Base-by-base conservation (phyloP, 2,888 invertebrate genomes). In the Tachystola acroxantha region DNA sequence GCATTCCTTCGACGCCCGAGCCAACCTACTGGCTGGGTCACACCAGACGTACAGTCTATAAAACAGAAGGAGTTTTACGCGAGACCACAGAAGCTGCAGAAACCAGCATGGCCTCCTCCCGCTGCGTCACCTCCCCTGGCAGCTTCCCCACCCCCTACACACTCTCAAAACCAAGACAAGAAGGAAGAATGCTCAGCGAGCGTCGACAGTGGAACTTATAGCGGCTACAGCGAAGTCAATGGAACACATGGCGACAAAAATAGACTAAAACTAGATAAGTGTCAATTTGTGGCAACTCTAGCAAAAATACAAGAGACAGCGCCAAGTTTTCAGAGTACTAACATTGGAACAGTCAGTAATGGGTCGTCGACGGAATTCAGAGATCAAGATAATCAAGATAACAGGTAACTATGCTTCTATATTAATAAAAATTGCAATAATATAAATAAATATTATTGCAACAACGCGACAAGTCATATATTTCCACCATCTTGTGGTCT, bases 1-100 rank as follows among this genome's bases (percentile, higher is more conserved):
- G 96, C 96, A 58, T 96, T 96, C 75, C 88, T 96, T 40, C 90
- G 92, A 65, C 89, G 93, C 50, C 93, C 94, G 57, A 91, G 88
- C 68, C 89, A 91, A 57, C 91, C 92, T 13, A 89, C 86, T 37
- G 90, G 89, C 37, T 90, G 88, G 89, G 87, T 82, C 48, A 79
- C 82, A 20, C 88, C 87, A 2, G 88, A 88, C 36, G 75, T 79
- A 40, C 67, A 80, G 28, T 78, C 88, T 34, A 89, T 91, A 26
- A 90, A 90, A 45, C 91, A 90, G 42, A 88, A 91, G 34, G 94
- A 93, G 67, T 94, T 93, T 66, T 94, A 94, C 57, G 91, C 93
- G n/a, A 88, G 93, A 58, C 94, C 94, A 12, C 93, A 93, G 63
- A 93, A 92, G 62, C 74, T 94, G 43, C 92, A 92, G 51, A 91